A percentile compares a stretch with the other conserved stretches of the same genome.
Evolutionary conservation across 2,888 invertebrate genomes (phyloP).

Genomic region (Chaetoderma sp.): DNA sequence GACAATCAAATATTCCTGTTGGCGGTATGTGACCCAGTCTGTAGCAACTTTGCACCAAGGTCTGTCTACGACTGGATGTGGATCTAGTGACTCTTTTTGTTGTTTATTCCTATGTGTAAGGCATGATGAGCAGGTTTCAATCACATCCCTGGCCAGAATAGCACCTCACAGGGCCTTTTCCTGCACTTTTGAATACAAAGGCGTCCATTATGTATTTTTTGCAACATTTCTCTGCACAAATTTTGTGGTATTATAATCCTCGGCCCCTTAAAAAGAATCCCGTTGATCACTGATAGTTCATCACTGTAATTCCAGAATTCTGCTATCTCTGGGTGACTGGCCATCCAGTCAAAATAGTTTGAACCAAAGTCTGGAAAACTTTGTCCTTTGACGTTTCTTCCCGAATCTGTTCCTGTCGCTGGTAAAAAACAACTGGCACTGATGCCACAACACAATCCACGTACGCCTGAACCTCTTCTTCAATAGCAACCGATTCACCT

Average conservation of each 20-base stretch:
- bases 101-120: not conserved
- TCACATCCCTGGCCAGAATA: constrained; percentile 22
- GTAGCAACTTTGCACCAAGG: not conserved
- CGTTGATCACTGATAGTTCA: constrained; percentile 7
- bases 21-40: too few species aligned
- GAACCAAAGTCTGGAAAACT: not conserved
- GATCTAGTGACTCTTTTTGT: not conserved
- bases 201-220: constrained; percentile 21
- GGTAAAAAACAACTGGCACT: not conserved
- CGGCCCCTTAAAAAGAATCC: constrained; percentile 10
- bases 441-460: not conserved
- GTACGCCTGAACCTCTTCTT: constrained; percentile 5
- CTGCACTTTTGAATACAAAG: constrained; percentile 25
- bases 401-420: constrained; percentile 6
- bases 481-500: not conserved
- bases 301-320: constrained; percentile 13
- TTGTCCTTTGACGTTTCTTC: constrained; percentile 10
- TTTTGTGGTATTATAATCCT: constrained; percentile 14
- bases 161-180: constrained; percentile 14
- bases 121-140: not conserved
- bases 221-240: constrained; percentile 10
- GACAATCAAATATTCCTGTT: too few species aligned
- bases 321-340: constrained; percentile 7
- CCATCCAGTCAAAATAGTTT: constrained; percentile 15
- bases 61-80: not conserved